A percentile compares a stretch with the other conserved stretches of the same genome.
These are phyloP conservation scores for Gobiocypris rarus DNA, from an alignment of 2,113 vertebrate genomes.

Conservation along the genomic window DNA sequence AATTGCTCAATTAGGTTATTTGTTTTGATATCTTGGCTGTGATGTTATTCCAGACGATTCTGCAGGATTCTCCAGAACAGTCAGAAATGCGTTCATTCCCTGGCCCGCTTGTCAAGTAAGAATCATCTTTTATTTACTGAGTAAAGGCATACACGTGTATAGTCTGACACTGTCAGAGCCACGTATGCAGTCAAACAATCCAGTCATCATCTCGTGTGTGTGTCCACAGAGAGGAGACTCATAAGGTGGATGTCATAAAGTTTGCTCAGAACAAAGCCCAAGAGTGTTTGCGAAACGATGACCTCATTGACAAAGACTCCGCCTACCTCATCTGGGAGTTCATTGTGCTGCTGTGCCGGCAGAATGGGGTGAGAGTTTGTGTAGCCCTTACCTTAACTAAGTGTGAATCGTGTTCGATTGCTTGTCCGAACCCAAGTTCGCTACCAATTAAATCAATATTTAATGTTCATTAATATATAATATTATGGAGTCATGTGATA, in stretches of 20 bases:
- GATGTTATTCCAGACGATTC: slow-evolving; percentile 77
- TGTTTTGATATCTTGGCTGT: background rate
- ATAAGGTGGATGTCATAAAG: slow-evolving; percentile 98
- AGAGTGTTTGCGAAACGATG: slow-evolving; percentile 84
- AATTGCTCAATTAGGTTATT: background rate
- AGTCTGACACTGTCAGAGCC: background rate
- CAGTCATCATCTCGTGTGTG: background rate
- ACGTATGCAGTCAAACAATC: background rate
- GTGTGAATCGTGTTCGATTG: background rate
- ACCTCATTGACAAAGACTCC: slow-evolving; percentile 90
- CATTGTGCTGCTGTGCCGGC: slow-evolving; percentile 90
- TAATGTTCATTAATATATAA: too few species aligned
- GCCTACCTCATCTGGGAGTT: slow-evolving; percentile 94
- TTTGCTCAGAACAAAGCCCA: slow-evolving; percentile 93
- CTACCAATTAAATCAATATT: background rate
- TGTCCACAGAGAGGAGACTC: slow-evolving; percentile 87
- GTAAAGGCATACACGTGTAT: background rate
- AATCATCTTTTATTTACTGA: slow-evolving; percentile 24
- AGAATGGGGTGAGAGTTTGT: slow-evolving; percentile 87
- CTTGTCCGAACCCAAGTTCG: background rate
- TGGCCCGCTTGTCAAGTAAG: slow-evolving; percentile 93
- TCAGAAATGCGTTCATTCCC: slow-evolving; percentile 89
- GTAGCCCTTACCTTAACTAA: background rate
- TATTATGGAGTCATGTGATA: too few species aligned
- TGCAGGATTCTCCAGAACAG: slow-evolving; percentile 89